Conservation (phyloP, 2,797 vertebrate genomes). For the Parotocinclus haroldoi region DNA sequence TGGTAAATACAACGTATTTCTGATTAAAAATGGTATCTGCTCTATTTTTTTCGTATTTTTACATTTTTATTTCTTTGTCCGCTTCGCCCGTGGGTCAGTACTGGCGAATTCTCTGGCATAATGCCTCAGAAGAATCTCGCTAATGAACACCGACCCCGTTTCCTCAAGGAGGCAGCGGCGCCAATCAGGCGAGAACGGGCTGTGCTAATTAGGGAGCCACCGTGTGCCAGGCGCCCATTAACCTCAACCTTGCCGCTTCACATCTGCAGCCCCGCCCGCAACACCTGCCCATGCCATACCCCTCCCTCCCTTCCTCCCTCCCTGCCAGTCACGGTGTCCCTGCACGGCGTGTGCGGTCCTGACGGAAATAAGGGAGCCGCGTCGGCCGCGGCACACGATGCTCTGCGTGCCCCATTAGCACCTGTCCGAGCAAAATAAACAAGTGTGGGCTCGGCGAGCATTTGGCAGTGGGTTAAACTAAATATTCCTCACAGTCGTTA, state of each 20-base stretch:
- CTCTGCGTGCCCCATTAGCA: constrained; percentile 32
- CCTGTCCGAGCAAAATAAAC: constrained; percentile 44
- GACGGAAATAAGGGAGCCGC: constrained; percentile 12
- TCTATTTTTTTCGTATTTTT: too few relatives aligned
- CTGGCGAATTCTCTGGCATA: background rate
- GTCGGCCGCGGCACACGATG: constrained; percentile 1
- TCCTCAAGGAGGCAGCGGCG: constrained; percentile 27
- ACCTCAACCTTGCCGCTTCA: constrained; percentile 24
- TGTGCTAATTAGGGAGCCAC: constrained; percentile 28
- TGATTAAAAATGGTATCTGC: too few relatives aligned
- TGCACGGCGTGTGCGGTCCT: constrained; percentile 16
- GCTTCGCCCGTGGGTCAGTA: too few relatives aligned
- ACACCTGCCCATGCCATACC: constrained; percentile 40
- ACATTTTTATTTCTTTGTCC: too few relatives aligned
- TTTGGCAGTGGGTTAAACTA: constrained; percentile 40
- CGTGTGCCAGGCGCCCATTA: constrained; percentile 28
- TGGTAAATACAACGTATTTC: too few relatives aligned
- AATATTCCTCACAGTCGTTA: constrained; percentile 61
- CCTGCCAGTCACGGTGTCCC: constrained; percentile 38
- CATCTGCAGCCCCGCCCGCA: constrained; percentile 31
- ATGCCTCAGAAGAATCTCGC: constrained; percentile 9
- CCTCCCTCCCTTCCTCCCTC: constrained; percentile 4
- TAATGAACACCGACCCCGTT: constrained; percentile 18
- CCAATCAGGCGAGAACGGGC: constrained; percentile 26
- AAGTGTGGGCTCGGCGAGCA: constrained; percentile 32